Conservation (phyloP, 2,888 invertebrate species). For the Lamellibrachia satsuma region DNA sequence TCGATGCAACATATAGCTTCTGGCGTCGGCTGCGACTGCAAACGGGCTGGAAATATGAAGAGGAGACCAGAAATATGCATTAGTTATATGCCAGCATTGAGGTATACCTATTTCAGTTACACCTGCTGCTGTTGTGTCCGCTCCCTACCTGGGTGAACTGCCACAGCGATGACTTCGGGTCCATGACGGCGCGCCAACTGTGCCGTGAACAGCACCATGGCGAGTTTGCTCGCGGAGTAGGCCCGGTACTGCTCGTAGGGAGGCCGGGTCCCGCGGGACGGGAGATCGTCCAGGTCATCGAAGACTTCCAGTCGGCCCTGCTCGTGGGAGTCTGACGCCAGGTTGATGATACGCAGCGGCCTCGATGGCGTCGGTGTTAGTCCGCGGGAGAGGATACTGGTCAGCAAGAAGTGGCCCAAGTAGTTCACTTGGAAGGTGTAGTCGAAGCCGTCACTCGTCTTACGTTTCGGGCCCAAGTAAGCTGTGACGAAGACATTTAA, state of each 20-base stretch:
- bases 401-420: conserved; percentile 59
- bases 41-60: too few relatives aligned
- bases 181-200: conserved; percentile 51
- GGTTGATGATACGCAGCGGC: conserved; percentile 57
- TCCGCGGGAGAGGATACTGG: conserved; percentile 45
- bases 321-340: conserved; percentile 53
- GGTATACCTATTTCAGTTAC: too few relatives aligned
- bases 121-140: neutral
- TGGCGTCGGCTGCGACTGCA: too few relatives aligned
- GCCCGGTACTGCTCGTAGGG: conserved; percentile 50
- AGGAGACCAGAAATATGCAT: too few relatives aligned
- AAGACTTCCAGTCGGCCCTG: conserved; percentile 34
- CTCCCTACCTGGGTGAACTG: conserved; percentile 56
- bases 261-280: neutral
- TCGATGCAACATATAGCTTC: too few relatives aligned
- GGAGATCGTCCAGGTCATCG: conserved; percentile 28
- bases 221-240: conserved; percentile 56
- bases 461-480: conserved; percentile 57
- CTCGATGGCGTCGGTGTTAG: conserved; percentile 36
- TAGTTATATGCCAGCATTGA: too few relatives aligned
- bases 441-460: conserved; percentile 54
- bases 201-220: conserved; percentile 48
- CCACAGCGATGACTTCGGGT: conserved; percentile 47
- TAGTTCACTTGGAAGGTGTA: conserved; percentile 55
- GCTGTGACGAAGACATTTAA: conserved; percentile 43